Evolutionary conservation across 2,888 invertebrate genomes (phyloP).

Genomic region (Agrotis puta): DNA sequence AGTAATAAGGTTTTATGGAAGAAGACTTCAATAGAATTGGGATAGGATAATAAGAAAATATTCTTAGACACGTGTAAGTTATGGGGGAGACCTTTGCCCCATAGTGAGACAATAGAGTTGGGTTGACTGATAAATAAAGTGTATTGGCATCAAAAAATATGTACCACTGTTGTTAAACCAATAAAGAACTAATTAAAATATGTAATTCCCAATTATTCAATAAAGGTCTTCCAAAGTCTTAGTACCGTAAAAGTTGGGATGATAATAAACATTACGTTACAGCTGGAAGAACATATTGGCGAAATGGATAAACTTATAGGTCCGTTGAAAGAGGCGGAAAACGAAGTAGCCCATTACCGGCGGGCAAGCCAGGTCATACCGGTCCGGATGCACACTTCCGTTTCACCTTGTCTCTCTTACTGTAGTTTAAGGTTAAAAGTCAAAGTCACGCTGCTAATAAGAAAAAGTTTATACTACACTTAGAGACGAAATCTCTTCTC

Average conservation of each 20-base stretch:
- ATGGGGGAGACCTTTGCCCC: no score
- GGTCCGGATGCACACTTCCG: slow-evolving; percentile 48
- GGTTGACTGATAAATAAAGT: not conserved
- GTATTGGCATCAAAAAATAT: not conserved
- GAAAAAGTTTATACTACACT: not conserved
- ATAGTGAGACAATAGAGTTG: not conserved
- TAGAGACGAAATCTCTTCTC: not conserved
- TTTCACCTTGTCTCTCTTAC: slow-evolving; percentile 9
- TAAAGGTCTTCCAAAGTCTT: not conserved
- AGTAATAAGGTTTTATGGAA: slow-evolving; percentile 5
- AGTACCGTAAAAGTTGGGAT: not conserved
- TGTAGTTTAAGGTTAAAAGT: slow-evolving; percentile 17
- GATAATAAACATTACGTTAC: not conserved
- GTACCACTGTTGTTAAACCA: not conserved
- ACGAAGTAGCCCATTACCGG: slow-evolving; percentile 48
- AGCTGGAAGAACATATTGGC: not conserved
- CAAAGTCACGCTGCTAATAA: not conserved
- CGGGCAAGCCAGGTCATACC: slow-evolving; percentile 37
- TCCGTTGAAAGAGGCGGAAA: slow-evolving; percentile 36
- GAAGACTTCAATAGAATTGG: not conserved
- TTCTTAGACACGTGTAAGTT: not conserved
- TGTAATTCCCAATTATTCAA: not conserved
- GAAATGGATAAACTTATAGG: slow-evolving; percentile 4
- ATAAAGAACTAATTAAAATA: not conserved
- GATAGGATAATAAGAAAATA: not conserved